Conservation (phyloP, 2,797 vertebrate species). For the Micropoecilia bifurca region DNA sequence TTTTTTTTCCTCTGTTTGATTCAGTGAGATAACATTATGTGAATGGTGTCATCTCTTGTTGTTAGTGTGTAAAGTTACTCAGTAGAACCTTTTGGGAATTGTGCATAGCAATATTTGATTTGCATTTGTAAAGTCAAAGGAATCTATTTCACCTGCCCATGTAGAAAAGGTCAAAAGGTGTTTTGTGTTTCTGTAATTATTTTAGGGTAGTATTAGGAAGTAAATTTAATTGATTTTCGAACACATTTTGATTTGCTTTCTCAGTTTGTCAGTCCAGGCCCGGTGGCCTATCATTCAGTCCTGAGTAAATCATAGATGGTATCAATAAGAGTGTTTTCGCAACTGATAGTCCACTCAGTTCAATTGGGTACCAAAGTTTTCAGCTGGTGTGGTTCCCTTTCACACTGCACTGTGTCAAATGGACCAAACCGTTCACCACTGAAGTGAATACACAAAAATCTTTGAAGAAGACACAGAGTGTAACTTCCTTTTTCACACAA, state of each 20-base stretch:
- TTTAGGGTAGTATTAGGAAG: neutral
- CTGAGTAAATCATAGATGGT: neutral
- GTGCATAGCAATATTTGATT: neutral
- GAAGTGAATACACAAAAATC: neutral
- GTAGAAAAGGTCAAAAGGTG: neutral
- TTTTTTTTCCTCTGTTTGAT: slow-evolving; percentile 9
- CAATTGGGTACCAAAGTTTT: neutral
- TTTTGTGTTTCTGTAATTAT: neutral
- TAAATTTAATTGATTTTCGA: neutral
- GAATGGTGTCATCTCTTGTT: slow-evolving; percentile 10
- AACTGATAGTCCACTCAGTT: neutral
- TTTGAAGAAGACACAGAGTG: neutral
- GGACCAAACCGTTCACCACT: neutral
- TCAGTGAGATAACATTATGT: slow-evolving; percentile 27
- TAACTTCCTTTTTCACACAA: neutral
- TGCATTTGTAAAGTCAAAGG: neutral
- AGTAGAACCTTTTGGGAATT: neutral
- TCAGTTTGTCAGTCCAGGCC: neutral
- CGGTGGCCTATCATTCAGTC: neutral
- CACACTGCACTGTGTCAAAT: neutral
- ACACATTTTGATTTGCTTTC: neutral
- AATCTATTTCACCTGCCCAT: neutral
- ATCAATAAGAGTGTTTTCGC: neutral
- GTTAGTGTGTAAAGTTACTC: slow-evolving; percentile 1
- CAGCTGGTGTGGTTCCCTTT: neutral